phyloP scores from a whole-genome alignment of 2,113 vertebrate species.

The Pterocles burchelli region DNA sequence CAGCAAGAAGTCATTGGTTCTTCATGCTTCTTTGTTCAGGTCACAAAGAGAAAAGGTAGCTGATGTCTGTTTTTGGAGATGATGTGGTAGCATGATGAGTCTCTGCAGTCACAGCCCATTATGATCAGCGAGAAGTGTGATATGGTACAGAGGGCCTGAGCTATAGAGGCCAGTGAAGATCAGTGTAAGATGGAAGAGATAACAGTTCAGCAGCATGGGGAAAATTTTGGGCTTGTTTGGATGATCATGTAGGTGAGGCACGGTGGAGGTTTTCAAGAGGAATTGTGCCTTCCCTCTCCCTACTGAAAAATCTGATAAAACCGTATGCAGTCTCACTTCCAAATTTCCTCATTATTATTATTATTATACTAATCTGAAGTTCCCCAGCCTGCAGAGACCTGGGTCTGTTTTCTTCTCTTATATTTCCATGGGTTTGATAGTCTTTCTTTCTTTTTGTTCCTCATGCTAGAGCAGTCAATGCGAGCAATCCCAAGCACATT shows the following conservation, averaged over 20 bases:
- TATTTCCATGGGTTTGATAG: not conserved
- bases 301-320: not conserved
- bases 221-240: not conserved
- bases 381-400: rapidly evolving
- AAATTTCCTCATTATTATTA: not conserved
- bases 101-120: not conserved
- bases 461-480: not conserved
- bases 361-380: not conserved
- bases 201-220: rapidly evolving
- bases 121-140: not conserved
- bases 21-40: not conserved
- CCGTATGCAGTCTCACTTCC: not conserved
- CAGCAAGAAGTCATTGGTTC: not conserved
- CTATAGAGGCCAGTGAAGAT: not conserved
- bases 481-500: not conserved
- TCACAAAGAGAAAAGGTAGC: not conserved
- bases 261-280: not conserved
- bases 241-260: not conserved
- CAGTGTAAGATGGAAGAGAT: not conserved
- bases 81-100: not conserved
- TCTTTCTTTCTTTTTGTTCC: not conserved
- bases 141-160: rapidly evolving
- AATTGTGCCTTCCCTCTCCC: not conserved
- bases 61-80: not conserved
- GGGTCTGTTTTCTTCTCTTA: not conserved